Conservation (phyloP, 92 coral and sea anemone species). For the Parazoanthus darwini region DNA sequence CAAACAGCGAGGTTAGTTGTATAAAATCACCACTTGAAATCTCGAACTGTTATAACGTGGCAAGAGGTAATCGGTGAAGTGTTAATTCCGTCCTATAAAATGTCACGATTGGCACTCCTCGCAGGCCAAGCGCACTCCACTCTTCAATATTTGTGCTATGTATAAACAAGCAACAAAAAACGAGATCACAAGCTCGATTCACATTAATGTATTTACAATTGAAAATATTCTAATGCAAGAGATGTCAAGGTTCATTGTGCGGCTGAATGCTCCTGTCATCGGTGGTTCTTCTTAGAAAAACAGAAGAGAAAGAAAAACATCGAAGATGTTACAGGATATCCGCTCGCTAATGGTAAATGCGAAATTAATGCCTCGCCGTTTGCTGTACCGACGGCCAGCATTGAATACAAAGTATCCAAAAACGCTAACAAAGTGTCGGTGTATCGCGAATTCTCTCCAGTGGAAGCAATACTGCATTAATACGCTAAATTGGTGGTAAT, state of each 20-base stretch:
- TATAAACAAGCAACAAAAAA: slow-evolving; percentile 72
- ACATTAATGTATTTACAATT: slow-evolving; percentile 84
- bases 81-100: slow-evolving; percentile 18
- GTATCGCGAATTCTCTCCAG: not conserved
- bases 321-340: slow-evolving; percentile 69
- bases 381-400: slow-evolving; percentile 11
- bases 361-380: slow-evolving; percentile 70
- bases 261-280: slow-evolving; percentile 75
- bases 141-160: slow-evolving; percentile 64
- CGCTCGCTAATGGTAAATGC: slow-evolving; percentile 84
- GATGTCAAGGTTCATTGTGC: slow-evolving; percentile 76
- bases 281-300: slow-evolving; percentile 60
- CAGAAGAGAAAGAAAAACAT: slow-evolving; percentile 63
- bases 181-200: slow-evolving; percentile 64
- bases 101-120: not conserved
- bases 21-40: slow-evolving; percentile 25
- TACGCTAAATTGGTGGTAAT: slow-evolving; percentile 63
- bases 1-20: slow-evolving; percentile 6
- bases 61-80: slow-evolving; percentile 5
- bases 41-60: not conserved
- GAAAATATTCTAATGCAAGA: slow-evolving; percentile 69
- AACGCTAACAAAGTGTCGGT: not conserved
- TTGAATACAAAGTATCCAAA: slow-evolving; percentile 15
- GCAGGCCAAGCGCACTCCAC: slow-evolving; percentile 19
- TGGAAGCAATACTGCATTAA: slow-evolving; percentile 25